Evolutionary conservation across 2,797 vertebrate genomes (phyloP).

Genomic region (Paratrypauchen microcephalus): DNA sequence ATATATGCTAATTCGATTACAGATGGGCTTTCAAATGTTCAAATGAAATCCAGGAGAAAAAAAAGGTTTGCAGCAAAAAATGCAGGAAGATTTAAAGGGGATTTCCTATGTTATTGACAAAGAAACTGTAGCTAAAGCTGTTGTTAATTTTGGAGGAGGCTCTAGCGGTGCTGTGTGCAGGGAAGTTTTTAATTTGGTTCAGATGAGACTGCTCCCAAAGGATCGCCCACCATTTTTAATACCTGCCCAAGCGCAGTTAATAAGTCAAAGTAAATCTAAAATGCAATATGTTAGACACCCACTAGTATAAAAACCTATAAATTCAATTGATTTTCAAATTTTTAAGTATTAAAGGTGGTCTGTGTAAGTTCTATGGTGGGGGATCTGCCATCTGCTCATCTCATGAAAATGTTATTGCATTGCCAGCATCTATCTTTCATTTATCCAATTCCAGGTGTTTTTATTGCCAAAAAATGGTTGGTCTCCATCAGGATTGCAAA

Average conservation of each 20-base stretch:
- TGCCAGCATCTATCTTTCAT: no score
- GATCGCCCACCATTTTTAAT: neutral
- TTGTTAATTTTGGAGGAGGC: slow-evolving; percentile 14
- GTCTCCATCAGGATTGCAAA: no score
- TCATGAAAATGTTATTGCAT: no score
- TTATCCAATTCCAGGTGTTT: no score
- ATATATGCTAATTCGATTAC: neutral
- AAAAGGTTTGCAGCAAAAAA: neutral
- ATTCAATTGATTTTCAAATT: neutral
- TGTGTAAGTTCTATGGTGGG: no score
- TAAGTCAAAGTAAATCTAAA: slow-evolving; percentile 4
- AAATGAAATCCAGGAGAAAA: neutral
- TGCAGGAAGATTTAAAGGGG: neutral
- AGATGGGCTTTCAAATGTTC: neutral
- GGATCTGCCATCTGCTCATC: no score
- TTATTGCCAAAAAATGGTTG: no score
- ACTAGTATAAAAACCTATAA: neutral
- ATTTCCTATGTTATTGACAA: neutral
- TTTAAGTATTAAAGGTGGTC: no score
- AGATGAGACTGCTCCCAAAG: neutral
- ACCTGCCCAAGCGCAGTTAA: neutral
- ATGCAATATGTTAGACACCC: neutral
- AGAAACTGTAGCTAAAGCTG: neutral
- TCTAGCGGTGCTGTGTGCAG: neutral
- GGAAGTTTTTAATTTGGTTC: slow-evolving; percentile 10